phyloP scores from a whole-genome alignment of 2,797 vertebrate genomes.

The Geotrypetes seraphini region DNA sequence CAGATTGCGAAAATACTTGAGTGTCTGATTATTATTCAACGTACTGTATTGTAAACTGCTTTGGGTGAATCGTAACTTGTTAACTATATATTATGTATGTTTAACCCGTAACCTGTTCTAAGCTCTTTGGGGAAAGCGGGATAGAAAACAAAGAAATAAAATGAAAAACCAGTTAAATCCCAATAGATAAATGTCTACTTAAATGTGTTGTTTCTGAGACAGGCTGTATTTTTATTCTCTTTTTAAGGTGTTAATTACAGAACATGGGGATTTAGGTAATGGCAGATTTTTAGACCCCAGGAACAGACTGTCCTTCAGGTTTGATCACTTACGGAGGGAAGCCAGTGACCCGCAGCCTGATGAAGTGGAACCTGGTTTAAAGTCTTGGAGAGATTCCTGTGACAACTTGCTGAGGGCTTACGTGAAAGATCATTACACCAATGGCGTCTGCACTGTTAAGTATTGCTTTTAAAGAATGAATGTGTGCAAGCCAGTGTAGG shows the following conservation, averaged over 20 bases:
- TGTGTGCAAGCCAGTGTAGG: neutral
- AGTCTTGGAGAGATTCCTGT: conserved; percentile 78
- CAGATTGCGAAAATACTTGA: no score
- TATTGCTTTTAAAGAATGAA: conserved; percentile 27
- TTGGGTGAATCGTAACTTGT: no score
- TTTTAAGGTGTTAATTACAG: conserved; percentile 83
- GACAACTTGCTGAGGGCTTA: conserved; percentile 75
- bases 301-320: conserved; percentile 88
- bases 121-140: no score
- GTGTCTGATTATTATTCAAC: no score
- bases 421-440: conserved; percentile 88
- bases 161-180: no score
- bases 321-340: conserved; percentile 90
- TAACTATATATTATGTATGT: no score
- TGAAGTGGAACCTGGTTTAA: conserved; percentile 63
- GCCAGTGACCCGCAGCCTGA: conserved; percentile 71
- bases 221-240: no score
- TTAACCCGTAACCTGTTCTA: no score
- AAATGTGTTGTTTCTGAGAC: no score
- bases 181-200: no score
- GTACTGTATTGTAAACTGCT: no score
- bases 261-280: conserved; percentile 85
- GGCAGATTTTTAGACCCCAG: conserved; percentile 88
- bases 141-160: no score
- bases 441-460: conserved; percentile 84